A percentile compares a stretch with the other conserved stretches of the same genome.
phyloP scores from a whole-genome alignment of 2,797 vertebrate genomes.

The Gephyroberyx darwinii region DNA sequence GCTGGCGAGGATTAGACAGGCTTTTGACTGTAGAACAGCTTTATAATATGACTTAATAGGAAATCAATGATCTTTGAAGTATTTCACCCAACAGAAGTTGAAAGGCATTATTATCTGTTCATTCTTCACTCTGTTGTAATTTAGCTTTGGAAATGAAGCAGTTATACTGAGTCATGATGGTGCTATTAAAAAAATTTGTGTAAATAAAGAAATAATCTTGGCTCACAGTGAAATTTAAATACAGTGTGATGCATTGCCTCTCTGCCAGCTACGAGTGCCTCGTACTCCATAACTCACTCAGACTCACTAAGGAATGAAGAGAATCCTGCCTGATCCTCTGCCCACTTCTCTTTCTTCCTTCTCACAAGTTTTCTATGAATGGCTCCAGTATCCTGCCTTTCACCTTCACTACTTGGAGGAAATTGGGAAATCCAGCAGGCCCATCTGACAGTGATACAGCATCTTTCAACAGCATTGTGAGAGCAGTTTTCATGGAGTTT shows the following conservation, averaged over 20 bases:
- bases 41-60: background rate
- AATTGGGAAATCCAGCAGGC: background rate
- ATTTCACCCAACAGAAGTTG: background rate
- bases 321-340: background rate
- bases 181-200: background rate
- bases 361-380: background rate
- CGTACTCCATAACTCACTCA: too few relatives aligned
- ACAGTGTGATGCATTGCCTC: too few relatives aligned
- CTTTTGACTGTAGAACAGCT: background rate
- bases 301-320: background rate
- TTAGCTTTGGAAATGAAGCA: background rate
- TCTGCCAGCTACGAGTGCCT: too few relatives aligned
- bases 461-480: background rate
- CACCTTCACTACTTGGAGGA: background rate
- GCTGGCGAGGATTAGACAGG: slow-evolving; percentile 8
- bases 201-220: too few relatives aligned
- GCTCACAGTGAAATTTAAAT: too few relatives aligned
- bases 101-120: background rate
- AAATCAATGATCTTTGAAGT: background rate
- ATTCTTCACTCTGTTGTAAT: background rate
- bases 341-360: background rate
- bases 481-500: background rate
- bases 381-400: slow-evolving; percentile 19
- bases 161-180: slow-evolving; percentile 19
- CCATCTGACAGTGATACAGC: slow-evolving; percentile 2